Base-by-base conservation (phyloP, 2,888 invertebrate genomes). In the Theodoxus fluviatilis region DNA sequence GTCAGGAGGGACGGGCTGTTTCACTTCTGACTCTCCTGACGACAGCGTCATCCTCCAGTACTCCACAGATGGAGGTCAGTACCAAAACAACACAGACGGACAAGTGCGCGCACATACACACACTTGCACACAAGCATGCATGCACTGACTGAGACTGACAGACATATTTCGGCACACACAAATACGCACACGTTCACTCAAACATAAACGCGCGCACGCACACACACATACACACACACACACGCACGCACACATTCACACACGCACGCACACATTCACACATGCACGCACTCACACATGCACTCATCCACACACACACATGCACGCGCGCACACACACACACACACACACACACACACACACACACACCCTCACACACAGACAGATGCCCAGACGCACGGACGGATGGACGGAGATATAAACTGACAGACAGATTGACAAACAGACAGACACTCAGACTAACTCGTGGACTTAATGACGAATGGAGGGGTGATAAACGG, bases 11-110 rank as follows among this genome's bases (percentile, higher is more conserved):
- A 71, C 71, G 15, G 80, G 74, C n/a, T 85, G 84, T 75, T 76
- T 78, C 64, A 73, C 67, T 57, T 84, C 84, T 4, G 75, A 74
- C 7, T 79, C 81, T 38, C 70, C 80, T 47, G 78, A 82, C 69
- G 81, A 87, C 35, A 84, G 80, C 74, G 81, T 86, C 3, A 78
- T 83, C 7, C 74, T 87, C 1, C 85, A 86, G 76, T 86, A 81
- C 72, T 84, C 84, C n/a, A 78, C 70, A 3, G 80, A 87, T 79
- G 85, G 83, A 63, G 86, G 86, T 81, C 75, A 77, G 67, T 28
- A 43, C 25, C 33, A 6, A 28, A 57, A 28, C 28, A 28, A 57
- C 57, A 57, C 57, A 57, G 31, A 25, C 57, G 12, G 31, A 57
- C 28, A 25, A 28, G n/a, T 33, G 15, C 22, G n/a, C 18, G 31